A percentile compares a stretch with the other conserved stretches of the same genome.
These are phyloP conservation scores for Heliconius congener DNA, from an alignment of 1,140 invertebrate genomes.

Conservation along the genomic window DNA sequence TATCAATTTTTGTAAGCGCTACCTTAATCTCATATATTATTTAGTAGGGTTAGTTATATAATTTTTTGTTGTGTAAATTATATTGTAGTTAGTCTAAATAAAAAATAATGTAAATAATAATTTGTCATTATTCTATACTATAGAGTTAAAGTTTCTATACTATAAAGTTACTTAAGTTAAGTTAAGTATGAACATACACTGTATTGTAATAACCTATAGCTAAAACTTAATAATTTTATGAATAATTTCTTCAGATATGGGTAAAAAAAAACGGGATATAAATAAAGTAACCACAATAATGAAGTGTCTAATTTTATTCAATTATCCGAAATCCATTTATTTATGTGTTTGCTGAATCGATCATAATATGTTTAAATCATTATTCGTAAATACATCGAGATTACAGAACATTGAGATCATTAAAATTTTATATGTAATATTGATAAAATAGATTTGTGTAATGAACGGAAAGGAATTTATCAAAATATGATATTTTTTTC, in stretches of 20 bases:
- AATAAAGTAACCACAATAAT: constrained; percentile 34
- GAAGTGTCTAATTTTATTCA: constrained; percentile 32
- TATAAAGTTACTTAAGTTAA: too few species aligned
- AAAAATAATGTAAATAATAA: too few species aligned
- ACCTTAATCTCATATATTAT: too few species aligned
- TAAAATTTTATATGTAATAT: background rate
- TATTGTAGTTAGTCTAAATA: too few species aligned
- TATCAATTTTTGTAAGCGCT: too few species aligned
- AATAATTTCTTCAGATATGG: background rate
- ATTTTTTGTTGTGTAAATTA: too few species aligned
- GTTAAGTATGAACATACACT: too few species aligned
- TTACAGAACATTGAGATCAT: constrained; percentile 26
- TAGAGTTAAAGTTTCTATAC: too few species aligned
- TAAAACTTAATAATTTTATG: background rate
- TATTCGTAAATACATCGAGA: constrained; percentile 2
- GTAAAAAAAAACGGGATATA: background rate
- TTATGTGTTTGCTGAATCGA: constrained; percentile 37
- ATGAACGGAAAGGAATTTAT: background rate
- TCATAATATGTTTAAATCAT: constrained; percentile 31
- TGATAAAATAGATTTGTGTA: background rate
- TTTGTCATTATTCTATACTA: too few species aligned
- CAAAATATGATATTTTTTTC: background rate
- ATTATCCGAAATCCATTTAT: constrained; percentile 28
- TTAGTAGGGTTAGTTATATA: too few species aligned
- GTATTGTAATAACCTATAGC: background rate